Conservation (phyloP, 2,888 invertebrate species). For the Ceraclea dissimilis region DNA sequence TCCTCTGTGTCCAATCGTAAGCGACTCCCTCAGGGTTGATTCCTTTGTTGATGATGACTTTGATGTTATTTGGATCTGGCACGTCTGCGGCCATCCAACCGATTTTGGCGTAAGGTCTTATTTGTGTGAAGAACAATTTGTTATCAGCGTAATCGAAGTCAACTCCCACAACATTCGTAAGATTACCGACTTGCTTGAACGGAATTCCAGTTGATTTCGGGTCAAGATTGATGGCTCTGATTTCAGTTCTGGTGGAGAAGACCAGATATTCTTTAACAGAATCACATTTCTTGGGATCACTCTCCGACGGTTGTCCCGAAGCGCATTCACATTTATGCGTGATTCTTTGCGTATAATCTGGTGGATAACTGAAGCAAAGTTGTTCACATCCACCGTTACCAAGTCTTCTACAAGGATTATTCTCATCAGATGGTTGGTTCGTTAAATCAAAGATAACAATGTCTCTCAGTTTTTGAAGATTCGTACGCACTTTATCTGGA, state of each 20-base stretch:
- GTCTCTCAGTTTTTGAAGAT: constrained; percentile 78
- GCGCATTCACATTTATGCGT: constrained; percentile 85
- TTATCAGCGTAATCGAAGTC: constrained; percentile 91
- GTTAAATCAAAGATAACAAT: constrained; percentile 85
- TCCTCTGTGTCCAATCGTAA: constrained; percentile 96
- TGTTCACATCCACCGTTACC: constrained; percentile 88
- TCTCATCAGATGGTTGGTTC: constrained; percentile 78
- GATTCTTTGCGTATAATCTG: constrained; percentile 46
- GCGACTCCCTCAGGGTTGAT: constrained; percentile 92
- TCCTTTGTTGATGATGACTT: constrained; percentile 65
- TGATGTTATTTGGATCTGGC: constrained; percentile 55
- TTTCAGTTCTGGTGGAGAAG: constrained; percentile 90
- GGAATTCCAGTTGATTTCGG: constrained; percentile 74
- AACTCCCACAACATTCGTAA: constrained; percentile 90
- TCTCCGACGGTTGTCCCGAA: constrained; percentile 65
- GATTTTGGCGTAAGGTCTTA: constrained; percentile 83
- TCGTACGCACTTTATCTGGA: constrained; percentile 69
- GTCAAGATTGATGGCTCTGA: constrained; percentile 84
- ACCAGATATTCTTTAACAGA: constrained; percentile 84
- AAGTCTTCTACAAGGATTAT: constrained; percentile 68
- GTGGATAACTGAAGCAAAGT: constrained; percentile 88
- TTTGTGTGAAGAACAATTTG: constrained; percentile 86
- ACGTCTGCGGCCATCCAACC: constrained; percentile 70
- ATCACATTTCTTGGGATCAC: constrained; percentile 66
- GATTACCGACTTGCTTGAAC: constrained; percentile 74